phyloP scores from a whole-genome alignment of 2,113 vertebrate genomes.

The Mobula birostris region DNA sequence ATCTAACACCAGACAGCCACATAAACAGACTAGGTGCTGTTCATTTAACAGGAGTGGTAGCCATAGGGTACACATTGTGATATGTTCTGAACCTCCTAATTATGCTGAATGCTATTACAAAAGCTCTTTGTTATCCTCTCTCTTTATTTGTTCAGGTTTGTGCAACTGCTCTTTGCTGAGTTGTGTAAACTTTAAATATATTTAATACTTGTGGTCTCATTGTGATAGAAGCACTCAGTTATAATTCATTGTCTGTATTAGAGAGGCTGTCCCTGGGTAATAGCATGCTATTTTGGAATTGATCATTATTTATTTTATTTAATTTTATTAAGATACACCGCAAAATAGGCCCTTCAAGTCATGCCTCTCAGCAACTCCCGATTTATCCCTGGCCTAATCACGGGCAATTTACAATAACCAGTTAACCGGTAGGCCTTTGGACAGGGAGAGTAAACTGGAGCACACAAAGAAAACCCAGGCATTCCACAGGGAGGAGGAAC shows the following conservation, averaged over 20 bases:
- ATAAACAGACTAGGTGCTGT: background rate
- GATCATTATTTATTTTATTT: background rate
- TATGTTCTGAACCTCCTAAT: background rate
- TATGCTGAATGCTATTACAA: background rate
- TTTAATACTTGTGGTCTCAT: background rate
- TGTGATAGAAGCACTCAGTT: background rate
- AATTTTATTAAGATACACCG: too few relatives aligned
- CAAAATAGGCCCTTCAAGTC: too few relatives aligned
- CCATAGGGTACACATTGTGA: background rate
- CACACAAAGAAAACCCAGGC: too few relatives aligned
- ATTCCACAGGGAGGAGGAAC: too few relatives aligned
- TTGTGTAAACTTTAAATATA: background rate
- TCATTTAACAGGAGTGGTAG: background rate
- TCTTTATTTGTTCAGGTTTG: background rate
- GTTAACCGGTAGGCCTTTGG: too few relatives aligned
- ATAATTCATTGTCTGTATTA: background rate
- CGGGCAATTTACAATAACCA: too few relatives aligned
- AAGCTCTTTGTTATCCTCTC: background rate
- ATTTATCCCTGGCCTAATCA: too few relatives aligned
- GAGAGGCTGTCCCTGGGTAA: background rate
- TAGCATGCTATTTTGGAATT: background rate
- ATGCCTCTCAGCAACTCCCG: too few relatives aligned
- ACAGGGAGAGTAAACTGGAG: too few relatives aligned
- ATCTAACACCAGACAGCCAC: background rate
- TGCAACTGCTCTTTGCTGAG: background rate